phyloP scores from a whole-genome alignment of 2,888 invertebrate genomes.

The Parnassius mnemosyne region DNA sequence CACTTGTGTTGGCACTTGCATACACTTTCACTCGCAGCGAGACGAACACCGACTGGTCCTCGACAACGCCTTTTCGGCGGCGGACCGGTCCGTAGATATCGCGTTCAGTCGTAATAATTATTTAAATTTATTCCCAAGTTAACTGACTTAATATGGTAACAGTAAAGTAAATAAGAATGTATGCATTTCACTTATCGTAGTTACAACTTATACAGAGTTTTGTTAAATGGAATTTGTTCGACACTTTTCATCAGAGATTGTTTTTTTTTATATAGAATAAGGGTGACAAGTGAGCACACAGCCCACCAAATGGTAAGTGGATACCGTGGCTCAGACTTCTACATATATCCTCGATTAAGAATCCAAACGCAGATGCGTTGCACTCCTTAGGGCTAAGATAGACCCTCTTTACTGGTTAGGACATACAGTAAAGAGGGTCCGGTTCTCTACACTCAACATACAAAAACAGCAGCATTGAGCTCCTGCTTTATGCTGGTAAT shows the following conservation, averaged over 20 bases:
- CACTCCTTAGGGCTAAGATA: too few species aligned
- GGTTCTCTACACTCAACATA: too few species aligned
- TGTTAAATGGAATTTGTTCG: background rate
- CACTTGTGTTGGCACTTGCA: conserved; percentile 13
- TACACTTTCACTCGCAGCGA: conserved; percentile 17
- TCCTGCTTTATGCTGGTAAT: too few species aligned
- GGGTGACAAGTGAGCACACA: too few species aligned
- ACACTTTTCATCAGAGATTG: background rate
- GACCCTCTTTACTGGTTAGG: too few species aligned
- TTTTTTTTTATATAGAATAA: too few species aligned
- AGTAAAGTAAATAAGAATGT: conserved; percentile 10
- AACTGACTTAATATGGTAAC: conserved; percentile 11
- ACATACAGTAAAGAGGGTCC: too few species aligned
- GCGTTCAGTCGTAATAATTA: background rate
- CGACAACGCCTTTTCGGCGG: conserved; percentile 8
- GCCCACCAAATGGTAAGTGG: too few species aligned
- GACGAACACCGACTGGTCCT: background rate
- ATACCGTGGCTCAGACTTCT: too few species aligned
- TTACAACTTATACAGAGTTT: background rate
- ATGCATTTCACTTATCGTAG: conserved; percentile 17
- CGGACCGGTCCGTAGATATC: conserved; percentile 14
- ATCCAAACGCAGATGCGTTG: too few species aligned
- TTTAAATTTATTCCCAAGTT: background rate
- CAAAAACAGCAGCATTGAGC: too few species aligned
- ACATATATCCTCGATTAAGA: too few species aligned